Evolutionary conservation across 2,113 vertebrate genomes (phyloP).

Genomic region (Cairina moschata): DNA sequence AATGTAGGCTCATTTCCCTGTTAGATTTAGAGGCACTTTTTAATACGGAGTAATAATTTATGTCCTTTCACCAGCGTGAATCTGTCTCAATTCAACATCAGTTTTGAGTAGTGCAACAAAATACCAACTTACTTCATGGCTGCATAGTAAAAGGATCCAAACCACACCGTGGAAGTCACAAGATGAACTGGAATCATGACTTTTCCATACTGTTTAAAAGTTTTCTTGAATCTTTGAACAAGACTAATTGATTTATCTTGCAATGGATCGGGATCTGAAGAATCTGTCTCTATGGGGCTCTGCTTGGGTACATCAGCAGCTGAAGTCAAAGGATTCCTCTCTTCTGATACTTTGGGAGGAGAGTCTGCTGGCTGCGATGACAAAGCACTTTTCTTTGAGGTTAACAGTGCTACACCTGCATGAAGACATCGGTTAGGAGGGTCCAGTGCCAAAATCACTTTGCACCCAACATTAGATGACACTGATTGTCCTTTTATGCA

Average conservation of each 20-base stretch:
- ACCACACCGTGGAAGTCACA: conserved; percentile 92
- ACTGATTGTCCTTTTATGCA: conserved; percentile 50
- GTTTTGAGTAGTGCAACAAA: background rate
- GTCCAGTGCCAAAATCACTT: conserved; percentile 48
- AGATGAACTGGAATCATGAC: conserved; percentile 96
- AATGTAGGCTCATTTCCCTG: background rate
- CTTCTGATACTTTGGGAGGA: conserved; percentile 25
- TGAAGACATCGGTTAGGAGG: conserved; percentile 72
- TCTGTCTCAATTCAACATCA: background rate
- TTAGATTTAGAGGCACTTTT: background rate
- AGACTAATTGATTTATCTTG: conserved; percentile 93
- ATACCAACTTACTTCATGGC: conserved; percentile 91
- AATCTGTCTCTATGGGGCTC: conserved; percentile 25
- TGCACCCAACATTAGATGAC: conserved; percentile 56
- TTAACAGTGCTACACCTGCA: conserved; percentile 38
- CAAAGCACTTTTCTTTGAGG: conserved; percentile 47
- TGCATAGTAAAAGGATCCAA: conserved; percentile 96
- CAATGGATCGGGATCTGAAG: conserved; percentile 86
- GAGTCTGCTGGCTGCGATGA: conserved; percentile 10
- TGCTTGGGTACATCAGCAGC: conserved; percentile 26
- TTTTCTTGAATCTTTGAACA: conserved; percentile 92
- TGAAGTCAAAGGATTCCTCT: background rate
- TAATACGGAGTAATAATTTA: background rate
- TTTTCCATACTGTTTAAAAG: conserved; percentile 97
- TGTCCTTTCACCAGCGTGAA: background rate